A percentile compares a stretch with the other conserved stretches of the same genome.
phyloP scores from a whole-genome alignment of 2,888 invertebrate genomes.

The Drosophila anomalipes region DNA sequence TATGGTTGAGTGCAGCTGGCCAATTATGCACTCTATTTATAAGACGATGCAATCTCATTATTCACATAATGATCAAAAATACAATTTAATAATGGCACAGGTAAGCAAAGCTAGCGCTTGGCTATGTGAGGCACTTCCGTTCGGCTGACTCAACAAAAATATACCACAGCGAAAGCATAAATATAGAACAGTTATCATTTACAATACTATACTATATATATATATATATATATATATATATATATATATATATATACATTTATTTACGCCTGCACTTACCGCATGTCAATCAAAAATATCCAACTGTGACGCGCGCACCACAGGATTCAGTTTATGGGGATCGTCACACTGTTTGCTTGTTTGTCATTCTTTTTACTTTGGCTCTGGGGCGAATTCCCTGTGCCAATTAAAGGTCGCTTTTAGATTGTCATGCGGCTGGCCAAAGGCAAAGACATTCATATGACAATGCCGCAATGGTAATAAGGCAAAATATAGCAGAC shows the following conservation, averaged over 20 bases:
- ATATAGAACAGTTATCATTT: slow-evolving; percentile 43
- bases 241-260: neutral
- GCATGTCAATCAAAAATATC: slow-evolving; percentile 72
- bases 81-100: slow-evolving; percentile 60
- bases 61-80: slow-evolving; percentile 71
- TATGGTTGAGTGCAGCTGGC: slow-evolving; percentile 57
- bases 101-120: slow-evolving; percentile 33
- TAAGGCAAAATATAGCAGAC: slow-evolving; percentile 46
- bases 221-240: neutral
- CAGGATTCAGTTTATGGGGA: slow-evolving; percentile 50
- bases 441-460: slow-evolving; percentile 52
- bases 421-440: slow-evolving; percentile 60
- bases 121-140: slow-evolving; percentile 59
- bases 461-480: slow-evolving; percentile 67
- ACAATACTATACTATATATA: neutral
- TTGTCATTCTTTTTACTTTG: slow-evolving; percentile 50
- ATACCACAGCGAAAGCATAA: slow-evolving; percentile 10
- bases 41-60: slow-evolving; percentile 41
- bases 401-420: slow-evolving; percentile 74
- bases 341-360: slow-evolving; percentile 45
- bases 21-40: slow-evolving; percentile 56
- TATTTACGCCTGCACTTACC: slow-evolving; percentile 55
- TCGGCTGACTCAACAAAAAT: slow-evolving; percentile 63
- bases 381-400: slow-evolving; percentile 54
- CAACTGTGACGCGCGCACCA: slow-evolving; percentile 57